Evolutionary conservation across 2,113 vertebrate genomes (phyloP), one percentile per base, ranked within the genome.

Genomic region (Dromiciops gliroides): DNA sequence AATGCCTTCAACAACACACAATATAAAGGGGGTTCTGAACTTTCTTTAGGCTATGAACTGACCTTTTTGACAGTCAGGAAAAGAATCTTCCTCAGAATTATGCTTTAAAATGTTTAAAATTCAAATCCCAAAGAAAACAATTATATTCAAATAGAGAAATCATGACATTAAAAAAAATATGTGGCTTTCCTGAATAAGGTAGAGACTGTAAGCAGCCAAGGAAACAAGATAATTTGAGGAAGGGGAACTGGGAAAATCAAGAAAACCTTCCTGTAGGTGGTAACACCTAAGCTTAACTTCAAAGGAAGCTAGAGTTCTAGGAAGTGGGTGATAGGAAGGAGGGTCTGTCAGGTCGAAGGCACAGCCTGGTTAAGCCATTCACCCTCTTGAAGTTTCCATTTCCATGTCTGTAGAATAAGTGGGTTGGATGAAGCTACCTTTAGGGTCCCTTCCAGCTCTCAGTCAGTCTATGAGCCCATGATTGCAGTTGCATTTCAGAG

Each of bases 401-500:
- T 75, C 37, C 37, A 1, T 19, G 3, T 22, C 14, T 75, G 14
- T 22, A 22, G 37, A 44, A 44, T 22, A 16, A 75, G n/a, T 75
- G 37, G 67, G 37, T 44, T 75, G 67, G 37, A 60, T 3, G 28
- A 75, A 19, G 28, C 67, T 37, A 44, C 16, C 6, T 44, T 16
- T 22, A 75, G n/a, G 16, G 14, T n/a, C 67, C 16, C 16, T 75
- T 75, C 37, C 37, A 44, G 1, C 3, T 75, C 37, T n/a, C 67
- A 22, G 7, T n/a, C 67, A 22, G 7, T 75, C 67, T n/a, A n/a
- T 60, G 37, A 75, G 37, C 67, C 37, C 8, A 19, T 8, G 12
- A 44, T 75, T 44, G 19, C 67, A 44, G 67, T 75, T 5, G 67
- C 96, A 89, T 75, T 89, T 95, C 96, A 94, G 94, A 92, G 95